Percentiles rank a stretch among this genome's conserved stretches.
phyloP scores from a whole-genome alignment of 2,113 vertebrate genomes.

The Psettodes erumei region DNA sequence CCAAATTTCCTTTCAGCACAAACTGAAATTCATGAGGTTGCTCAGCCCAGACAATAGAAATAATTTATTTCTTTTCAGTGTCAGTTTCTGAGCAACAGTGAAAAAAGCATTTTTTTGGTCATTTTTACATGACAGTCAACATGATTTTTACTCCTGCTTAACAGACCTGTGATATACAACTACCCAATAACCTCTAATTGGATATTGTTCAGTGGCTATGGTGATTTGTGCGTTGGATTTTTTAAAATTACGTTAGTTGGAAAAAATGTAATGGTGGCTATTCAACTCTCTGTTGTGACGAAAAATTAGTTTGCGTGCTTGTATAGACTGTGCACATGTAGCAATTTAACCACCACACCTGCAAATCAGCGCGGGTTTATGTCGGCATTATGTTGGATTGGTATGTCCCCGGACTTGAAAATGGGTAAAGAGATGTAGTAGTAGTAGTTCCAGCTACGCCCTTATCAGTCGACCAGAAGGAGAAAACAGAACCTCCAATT shows the following conservation, averaged over 20 bases:
- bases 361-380: not conserved
- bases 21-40: constrained; percentile 21
- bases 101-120: constrained; percentile 2
- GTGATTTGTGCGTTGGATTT: not conserved
- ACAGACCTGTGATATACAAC: not conserved
- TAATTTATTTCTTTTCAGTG: not conserved
- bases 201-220: not conserved
- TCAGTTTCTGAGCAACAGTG: not conserved
- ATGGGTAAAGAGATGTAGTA: constrained; percentile 23
- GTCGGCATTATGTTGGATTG: not conserved
- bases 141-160: not conserved
- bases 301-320: not conserved
- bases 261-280: constrained; percentile 11
- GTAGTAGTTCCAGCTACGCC: constrained; percentile 18
- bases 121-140: not conserved
- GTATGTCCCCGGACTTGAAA: constrained; percentile 8
- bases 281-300: not conserved
- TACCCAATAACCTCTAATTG: not conserved
- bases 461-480: constrained; percentile 23
- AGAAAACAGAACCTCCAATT: constrained; percentile 48
- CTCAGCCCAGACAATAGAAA: not conserved
- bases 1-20: constrained; percentile 9
- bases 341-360: not conserved
- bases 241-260: not conserved
- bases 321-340: not conserved